Percentiles rank a stretch among this genome's conserved stretches.
phyloP scores from a whole-genome alignment of 2,113 vertebrate genomes.

The Nestor notabilis region DNA sequence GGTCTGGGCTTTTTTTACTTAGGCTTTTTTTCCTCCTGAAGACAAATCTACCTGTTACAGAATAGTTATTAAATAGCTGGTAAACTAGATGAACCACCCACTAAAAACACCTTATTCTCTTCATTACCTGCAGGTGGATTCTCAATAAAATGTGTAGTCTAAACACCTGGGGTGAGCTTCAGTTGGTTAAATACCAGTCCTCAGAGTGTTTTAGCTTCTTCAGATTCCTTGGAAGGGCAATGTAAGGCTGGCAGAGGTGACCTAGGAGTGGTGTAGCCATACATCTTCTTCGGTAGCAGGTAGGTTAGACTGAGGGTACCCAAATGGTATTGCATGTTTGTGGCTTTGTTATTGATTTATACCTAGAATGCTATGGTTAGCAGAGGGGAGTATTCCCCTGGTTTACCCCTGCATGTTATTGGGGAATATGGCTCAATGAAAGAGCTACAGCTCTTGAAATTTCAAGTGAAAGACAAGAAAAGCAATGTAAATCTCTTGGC shows the following conservation, averaged over 20 bases:
- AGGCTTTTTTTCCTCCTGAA: neutral
- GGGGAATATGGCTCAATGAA: neutral
- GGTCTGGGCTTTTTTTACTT: neutral
- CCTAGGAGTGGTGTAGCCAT: neutral
- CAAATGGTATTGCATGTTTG: neutral
- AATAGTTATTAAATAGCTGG: neutral
- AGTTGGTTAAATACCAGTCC: neutral
- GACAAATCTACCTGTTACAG: neutral
- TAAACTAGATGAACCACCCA: neutral
- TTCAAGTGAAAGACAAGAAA: neutral
- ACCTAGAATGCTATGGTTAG: neutral
- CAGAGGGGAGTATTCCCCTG: neutral
- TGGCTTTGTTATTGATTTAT: neutral
- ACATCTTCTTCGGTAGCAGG: neutral
- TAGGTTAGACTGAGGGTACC: neutral
- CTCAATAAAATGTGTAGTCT: neutral
- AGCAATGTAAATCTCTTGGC: neutral
- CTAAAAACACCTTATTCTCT: neutral
- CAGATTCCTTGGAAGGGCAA: neutral
- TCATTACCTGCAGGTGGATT: neutral
- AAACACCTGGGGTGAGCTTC: neutral
- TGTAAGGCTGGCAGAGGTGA: neutral
- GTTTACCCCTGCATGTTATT: neutral
- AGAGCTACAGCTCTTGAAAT: neutral
- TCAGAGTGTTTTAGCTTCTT: fast-evolving